These are phyloP conservation scores for Drosophila gaucha DNA, from an alignment of 2,888 invertebrate genomes.

Conservation along the genomic window DNA sequence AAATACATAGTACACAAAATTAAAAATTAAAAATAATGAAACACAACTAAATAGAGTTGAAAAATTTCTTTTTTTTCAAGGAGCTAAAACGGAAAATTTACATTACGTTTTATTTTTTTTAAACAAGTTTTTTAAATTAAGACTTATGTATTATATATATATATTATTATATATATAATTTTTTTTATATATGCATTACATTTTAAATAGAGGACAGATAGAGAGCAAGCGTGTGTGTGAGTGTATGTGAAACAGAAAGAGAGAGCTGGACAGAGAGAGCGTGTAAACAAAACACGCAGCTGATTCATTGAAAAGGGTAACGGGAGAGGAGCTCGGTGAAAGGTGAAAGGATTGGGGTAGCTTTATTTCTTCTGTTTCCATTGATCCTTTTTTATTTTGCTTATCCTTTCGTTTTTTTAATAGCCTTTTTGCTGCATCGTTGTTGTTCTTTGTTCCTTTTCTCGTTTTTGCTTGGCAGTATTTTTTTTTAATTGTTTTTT, in stretches of 20 bases:
- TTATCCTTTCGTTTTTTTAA: slow-evolving; percentile 24
- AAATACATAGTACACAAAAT: slow-evolving; percentile 53
- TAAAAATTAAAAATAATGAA: slow-evolving; percentile 60
- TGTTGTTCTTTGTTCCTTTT: slow-evolving; percentile 24
- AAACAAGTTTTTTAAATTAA: slow-evolving; percentile 64
- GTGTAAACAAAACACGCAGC: slow-evolving; percentile 26
- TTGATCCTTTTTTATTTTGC: not conserved
- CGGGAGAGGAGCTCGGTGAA: no score
- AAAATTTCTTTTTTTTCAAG: slow-evolving; percentile 3
- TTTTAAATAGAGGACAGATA: slow-evolving; percentile 26
- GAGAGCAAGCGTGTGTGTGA: slow-evolving; percentile 6
- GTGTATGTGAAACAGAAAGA: no score
- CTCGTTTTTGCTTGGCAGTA: slow-evolving; percentile 51
- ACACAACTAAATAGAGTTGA: slow-evolving; percentile 54
- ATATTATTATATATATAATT: slow-evolving; percentile 33
- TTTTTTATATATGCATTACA: slow-evolving; percentile 54
- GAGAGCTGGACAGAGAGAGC: slow-evolving; percentile 2
- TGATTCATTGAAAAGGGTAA: slow-evolving; percentile 5
- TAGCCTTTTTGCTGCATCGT: slow-evolving; percentile 68
- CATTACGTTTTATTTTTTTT: slow-evolving; percentile 42
- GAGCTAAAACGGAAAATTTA: slow-evolving; percentile 57
- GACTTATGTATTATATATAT: slow-evolving; percentile 60
- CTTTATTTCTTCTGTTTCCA: not conserved
- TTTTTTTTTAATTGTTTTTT: slow-evolving; percentile 7
- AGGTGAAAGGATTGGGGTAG: not conserved